Evolutionary conservation across 2,888 invertebrate species (phyloP), one percentile per base, ranked within the genome.

Genomic region (Ernsta delagoae): DNA sequence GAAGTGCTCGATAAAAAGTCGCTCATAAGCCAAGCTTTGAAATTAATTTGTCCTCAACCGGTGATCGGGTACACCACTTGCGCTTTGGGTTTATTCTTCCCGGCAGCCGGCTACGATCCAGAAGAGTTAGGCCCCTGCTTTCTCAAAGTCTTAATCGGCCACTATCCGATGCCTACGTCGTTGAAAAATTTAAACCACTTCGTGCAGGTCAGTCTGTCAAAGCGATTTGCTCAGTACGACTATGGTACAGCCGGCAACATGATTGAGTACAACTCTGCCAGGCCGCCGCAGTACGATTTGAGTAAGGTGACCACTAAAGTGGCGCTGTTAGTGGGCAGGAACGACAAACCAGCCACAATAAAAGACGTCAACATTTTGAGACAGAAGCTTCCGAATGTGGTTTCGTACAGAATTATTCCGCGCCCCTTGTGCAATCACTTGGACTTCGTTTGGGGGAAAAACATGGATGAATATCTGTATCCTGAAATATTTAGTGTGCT

Each of bases 201-300:
- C 48, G 73, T 69, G 5, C 83, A 84, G 67, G 69, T 80, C 5
- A 71, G 75, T 1, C 48, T 59, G 1, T 67, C 71, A 0, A 78
- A 72, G 24, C 67, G 48, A 9, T 81, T 82, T 63, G 72, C 75
- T 0, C 64, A 70, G 9, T 81, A 70, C 65, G 79, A 82, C 64
- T 77, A 79, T 39, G 82, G 78, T 0, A 36, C 24, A 24, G 4
- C 24, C 0, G 60, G 68, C 7, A 82, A 83, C 64, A 3, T 72
- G 1, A 4, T n/a, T 0, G 63, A 63, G 0, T 82, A 81, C 43
- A 74, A 76, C 34, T 70, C 73, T 0, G 53, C 71, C 0, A 11
- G 36, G 1, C 78, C 84, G 1, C 81, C 84, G 0, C 54, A 43
- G 0, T 85, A 84, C 56, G 74, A 82, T 8, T 70, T 84, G 61